phyloP scores from a whole-genome alignment of 2,797 vertebrate genomes.

The Perodicticus potto region DNA sequence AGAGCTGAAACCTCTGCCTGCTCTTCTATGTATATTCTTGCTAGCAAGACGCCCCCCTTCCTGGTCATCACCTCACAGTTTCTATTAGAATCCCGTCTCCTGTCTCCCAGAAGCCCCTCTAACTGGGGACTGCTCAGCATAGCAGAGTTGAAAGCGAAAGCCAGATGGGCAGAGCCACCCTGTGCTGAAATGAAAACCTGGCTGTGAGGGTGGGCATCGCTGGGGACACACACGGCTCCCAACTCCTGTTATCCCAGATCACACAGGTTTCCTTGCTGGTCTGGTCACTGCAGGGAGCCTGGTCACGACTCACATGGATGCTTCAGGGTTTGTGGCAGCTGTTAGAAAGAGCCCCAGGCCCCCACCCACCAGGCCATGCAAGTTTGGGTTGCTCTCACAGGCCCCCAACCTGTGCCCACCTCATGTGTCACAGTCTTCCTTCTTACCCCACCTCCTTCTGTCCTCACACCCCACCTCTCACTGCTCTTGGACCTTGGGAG shows the following conservation, averaged over 20 bases:
- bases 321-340: neutral
- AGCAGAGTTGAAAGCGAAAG: neutral
- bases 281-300: neutral
- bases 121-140: neutral
- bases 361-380: neutral
- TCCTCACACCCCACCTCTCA: neutral
- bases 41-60: neutral
- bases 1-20: too few relatives aligned
- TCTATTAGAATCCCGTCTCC: neutral
- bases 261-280: neutral
- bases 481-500: neutral
- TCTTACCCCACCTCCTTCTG: neutral
- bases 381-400: neutral
- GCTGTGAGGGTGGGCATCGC: neutral
- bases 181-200: neutral
- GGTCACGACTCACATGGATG: neutral
- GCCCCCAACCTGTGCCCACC: neutral
- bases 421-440: too few relatives aligned
- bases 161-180: neutral
- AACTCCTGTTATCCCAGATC: neutral
- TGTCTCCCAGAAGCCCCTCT: neutral
- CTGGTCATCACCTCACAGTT: neutral
- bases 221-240: accelerated
- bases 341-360: neutral
- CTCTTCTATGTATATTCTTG: neutral